Conservation (phyloP, 2,113 vertebrate species). For the Platanista minor region DNA sequence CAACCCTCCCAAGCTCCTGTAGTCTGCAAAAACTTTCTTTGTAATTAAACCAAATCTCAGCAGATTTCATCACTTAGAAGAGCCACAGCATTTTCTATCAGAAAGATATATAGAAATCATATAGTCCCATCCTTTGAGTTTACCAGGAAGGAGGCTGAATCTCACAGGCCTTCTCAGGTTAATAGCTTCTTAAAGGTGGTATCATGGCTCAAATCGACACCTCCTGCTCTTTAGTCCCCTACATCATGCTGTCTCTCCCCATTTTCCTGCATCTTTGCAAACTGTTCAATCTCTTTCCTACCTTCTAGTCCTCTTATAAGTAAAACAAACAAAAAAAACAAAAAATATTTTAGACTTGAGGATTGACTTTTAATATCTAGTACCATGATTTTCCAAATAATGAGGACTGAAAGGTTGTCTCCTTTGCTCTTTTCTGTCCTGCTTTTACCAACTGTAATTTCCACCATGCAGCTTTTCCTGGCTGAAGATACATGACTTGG, state of each 20-base stretch:
- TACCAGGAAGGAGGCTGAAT: not conserved
- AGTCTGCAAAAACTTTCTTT: not conserved
- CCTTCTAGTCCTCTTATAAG: not conserved
- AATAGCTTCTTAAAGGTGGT: not conserved
- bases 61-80: slow-evolving; percentile 1
- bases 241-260: not conserved
- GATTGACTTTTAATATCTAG: not conserved
- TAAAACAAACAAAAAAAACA: not conserved
- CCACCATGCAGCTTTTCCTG: not conserved
- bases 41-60: not conserved
- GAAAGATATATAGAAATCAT: not conserved
- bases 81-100: not conserved
- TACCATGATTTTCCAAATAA: not conserved
- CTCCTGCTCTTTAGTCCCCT: not conserved
- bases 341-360: not conserved
- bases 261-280: not conserved
- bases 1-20: not conserved
- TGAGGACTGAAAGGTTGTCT: not conserved
- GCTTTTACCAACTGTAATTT: not conserved
- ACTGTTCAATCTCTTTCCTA: not conserved
- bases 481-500: not conserved
- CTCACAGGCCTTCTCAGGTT: not conserved
- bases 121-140: not conserved
- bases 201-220: not conserved
- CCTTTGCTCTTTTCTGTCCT: not conserved